Base-by-base conservation (phyloP, 2,113 vertebrate species). In the Struthidea cinerea region DNA sequence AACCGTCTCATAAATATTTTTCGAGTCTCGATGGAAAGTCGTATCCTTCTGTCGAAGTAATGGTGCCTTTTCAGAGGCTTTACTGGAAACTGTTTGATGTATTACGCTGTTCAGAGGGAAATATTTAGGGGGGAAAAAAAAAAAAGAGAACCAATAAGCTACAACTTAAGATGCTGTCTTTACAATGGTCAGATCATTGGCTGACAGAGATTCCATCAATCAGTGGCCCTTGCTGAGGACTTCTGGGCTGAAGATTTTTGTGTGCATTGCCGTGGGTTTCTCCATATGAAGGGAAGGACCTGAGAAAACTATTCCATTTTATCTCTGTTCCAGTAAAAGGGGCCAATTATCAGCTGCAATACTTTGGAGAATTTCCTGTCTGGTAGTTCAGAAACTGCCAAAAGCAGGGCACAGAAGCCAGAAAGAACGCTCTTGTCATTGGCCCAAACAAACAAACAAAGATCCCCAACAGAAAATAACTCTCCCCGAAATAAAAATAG, bases 341-440 rank as follows among this genome's bases (percentile, higher is more conserved):
- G 96, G 93, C 97, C 97, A 98, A 97, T 97, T 97, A 97, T 97
- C 97, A 96, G 95, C 96, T 97, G 96, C 77, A 96, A 84, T 93
- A 64, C 59, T 97, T 96, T 77, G 94, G 95, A 97, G 97, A 95
- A 97, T 98, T 98, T 98, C 95, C 97, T 98, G 94, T 94, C 96
- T 97, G 90, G 87, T 94, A 96, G 96, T 96, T 92, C 96, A 96
- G 91, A 97, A 98, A 97, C 96, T 98, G 97, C 96, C 96, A 98
- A 98, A 96, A 85, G 71, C 80, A 80, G 91, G 91, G 92, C 59
- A 52, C 30, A 91, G 89, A 92, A 97, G 93, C 96, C 97, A 95
- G 89, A 89, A 57, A 93, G 92, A 83, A 81, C 4, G 7, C 90
- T 97, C 91, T 96, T 97, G 92, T 96, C 95, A 95, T 61, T 97